These are phyloP conservation scores for Nysson spinosus DNA, from an alignment of 2,888 invertebrate species.

Conservation along the genomic window DNA sequence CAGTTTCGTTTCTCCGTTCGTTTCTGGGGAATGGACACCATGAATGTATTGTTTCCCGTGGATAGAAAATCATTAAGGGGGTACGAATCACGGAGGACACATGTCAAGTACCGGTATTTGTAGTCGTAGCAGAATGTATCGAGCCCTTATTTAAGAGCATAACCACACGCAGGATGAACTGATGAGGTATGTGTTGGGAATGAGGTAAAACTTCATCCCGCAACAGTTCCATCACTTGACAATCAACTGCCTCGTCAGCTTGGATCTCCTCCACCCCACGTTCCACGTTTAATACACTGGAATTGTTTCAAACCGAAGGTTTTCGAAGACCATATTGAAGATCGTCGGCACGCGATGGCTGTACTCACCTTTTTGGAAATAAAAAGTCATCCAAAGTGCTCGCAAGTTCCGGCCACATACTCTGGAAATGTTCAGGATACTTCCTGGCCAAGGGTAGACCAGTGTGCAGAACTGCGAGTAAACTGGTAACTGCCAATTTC, in stretches of 20 bases:
- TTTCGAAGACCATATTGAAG: background rate
- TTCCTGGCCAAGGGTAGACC: slow-evolving; percentile 93
- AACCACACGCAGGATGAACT: slow-evolving; percentile 90
- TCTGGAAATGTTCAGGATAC: slow-evolving; percentile 84
- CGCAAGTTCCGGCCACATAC: slow-evolving; percentile 93
- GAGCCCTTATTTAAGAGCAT: slow-evolving; percentile 91
- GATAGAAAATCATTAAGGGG: too few relatives aligned
- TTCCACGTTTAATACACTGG: slow-evolving; percentile 78
- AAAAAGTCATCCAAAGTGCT: slow-evolving; percentile 93
- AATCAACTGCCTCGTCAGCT: slow-evolving; percentile 89
- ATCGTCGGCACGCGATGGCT: background rate
- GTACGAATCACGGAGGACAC: background rate
- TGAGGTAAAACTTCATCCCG: slow-evolving; percentile 90
- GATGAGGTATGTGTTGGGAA: slow-evolving; percentile 86
- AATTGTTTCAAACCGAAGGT: slow-evolving; percentile 3
- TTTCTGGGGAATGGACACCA: too few relatives aligned
- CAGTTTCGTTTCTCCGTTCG: slow-evolving; percentile 80
- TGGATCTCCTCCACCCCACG: slow-evolving; percentile 79
- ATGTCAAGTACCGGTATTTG: slow-evolving; percentile 78
- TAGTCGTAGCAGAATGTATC: slow-evolving; percentile 86
- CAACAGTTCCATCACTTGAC: slow-evolving; percentile 88
- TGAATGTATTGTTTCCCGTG: too few relatives aligned
- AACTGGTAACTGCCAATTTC: slow-evolving; percentile 88
- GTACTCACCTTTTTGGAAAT: slow-evolving; percentile 87
- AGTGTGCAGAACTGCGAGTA: slow-evolving; percentile 87